Evolutionary conservation across 2,113 vertebrate species (phyloP).

Genomic region (Cochlearius cochlearius): DNA sequence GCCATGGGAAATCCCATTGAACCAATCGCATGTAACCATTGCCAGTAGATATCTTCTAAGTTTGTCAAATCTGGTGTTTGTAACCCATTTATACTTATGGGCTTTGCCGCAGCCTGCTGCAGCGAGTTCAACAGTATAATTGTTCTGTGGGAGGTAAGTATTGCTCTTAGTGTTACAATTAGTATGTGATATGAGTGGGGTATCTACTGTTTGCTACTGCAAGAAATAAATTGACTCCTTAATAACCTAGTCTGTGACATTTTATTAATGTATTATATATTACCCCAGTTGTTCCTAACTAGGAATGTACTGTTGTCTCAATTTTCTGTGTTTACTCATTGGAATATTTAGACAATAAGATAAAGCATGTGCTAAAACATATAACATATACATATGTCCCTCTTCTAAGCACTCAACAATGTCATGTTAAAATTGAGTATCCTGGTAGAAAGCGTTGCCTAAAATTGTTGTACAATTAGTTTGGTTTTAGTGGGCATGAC

Average conservation of each 20-base stretch:
- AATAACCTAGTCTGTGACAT: neutral
- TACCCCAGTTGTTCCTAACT: neutral
- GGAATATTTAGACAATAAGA: neutral
- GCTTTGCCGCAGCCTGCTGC: neutral
- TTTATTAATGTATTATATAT: neutral
- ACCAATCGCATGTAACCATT: neutral
- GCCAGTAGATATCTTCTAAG: neutral
- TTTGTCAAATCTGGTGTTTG: neutral
- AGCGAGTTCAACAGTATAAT: neutral
- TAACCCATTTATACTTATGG: neutral
- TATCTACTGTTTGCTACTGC: neutral
- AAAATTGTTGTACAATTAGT: neutral
- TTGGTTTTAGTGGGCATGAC: neutral
- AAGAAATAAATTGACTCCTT: neutral
- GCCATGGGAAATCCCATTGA: neutral
- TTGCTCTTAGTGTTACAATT: neutral
- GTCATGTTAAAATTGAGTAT: neutral
- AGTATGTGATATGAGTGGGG: neutral
- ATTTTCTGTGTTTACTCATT: neutral
- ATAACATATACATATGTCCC: neutral
- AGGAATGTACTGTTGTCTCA: neutral
- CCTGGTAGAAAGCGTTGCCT: neutral
- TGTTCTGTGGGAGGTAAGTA: neutral
- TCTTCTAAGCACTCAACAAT: neutral
- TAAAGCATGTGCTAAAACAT: neutral